These are phyloP conservation scores for Sitophilus oryzae DNA, from an alignment of 1,140 invertebrate genomes.

Conservation along the genomic window DNA sequence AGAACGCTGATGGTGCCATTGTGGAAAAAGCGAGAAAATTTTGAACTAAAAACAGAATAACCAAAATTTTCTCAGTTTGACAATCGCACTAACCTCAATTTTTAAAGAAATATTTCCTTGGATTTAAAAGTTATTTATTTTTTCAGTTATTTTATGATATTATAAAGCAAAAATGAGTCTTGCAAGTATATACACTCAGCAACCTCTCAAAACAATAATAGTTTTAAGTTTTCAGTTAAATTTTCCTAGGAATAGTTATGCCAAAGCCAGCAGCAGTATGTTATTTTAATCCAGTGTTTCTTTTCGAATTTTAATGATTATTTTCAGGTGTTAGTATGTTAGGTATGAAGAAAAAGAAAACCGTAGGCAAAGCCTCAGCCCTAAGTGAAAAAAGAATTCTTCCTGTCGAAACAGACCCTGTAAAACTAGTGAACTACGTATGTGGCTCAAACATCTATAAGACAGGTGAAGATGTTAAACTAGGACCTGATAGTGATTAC, in stretches of 20 bases:
- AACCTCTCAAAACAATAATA: constrained; percentile 12
- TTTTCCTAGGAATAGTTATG: constrained; percentile 29
- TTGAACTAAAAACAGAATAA: no score
- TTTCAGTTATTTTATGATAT: no score
- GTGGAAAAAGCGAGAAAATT: no score
- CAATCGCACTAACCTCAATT: no score
- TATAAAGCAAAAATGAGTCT: no score
- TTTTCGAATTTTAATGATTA: neutral
- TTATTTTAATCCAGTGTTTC: no score
- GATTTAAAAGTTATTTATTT: no score
- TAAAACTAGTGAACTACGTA: constrained; percentile 71
- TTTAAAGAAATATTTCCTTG: no score
- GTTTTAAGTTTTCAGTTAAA: constrained; percentile 22
- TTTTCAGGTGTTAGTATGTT: constrained; percentile 38
- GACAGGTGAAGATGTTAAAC: constrained; percentile 73
- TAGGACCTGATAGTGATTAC: constrained; percentile 83
- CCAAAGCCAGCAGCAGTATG: constrained; percentile 29
- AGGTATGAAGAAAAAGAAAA: constrained; percentile 49
- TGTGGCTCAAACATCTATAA: constrained; percentile 81
- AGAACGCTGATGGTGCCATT: no score
- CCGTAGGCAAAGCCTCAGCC: constrained; percentile 50
- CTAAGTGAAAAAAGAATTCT: constrained; percentile 64
- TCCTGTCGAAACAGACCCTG: constrained; percentile 80
- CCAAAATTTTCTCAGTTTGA: no score
- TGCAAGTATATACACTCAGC: no score